phyloP scores from a whole-genome alignment of 2,888 invertebrate species.

The Elegia similella region DNA sequence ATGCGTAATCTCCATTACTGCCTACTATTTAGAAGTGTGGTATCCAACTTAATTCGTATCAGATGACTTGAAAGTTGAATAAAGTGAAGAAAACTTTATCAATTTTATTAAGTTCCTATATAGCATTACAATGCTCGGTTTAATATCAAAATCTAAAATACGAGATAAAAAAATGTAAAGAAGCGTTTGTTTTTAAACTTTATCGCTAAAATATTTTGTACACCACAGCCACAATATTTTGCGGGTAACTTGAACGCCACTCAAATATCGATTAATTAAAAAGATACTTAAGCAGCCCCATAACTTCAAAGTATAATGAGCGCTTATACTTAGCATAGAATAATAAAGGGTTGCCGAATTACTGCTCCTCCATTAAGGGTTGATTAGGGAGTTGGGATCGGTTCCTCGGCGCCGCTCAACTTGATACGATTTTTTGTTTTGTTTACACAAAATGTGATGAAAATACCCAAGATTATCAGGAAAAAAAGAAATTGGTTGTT shows the following conservation, averaged over 20 bases:
- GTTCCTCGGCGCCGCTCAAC: constrained; percentile 1
- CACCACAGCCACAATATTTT: too few species aligned
- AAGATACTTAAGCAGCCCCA: constrained; percentile 11
- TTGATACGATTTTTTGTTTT: constrained; percentile 8
- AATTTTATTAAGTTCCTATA: too few species aligned
- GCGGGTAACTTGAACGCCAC: not conserved
- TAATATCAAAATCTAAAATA: too few species aligned
- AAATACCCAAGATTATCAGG: too few species aligned
- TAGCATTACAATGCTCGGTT: too few species aligned
- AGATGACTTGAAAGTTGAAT: too few species aligned
- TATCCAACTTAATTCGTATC: too few species aligned
- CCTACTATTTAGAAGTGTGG: too few species aligned
- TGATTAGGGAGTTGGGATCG: constrained; percentile 15
- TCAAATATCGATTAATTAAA: constrained; percentile 16
- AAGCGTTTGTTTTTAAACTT: not conserved
- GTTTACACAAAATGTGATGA: not conserved
- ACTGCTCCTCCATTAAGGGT: constrained; percentile 14
- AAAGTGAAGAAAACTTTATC: too few species aligned
- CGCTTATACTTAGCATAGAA: constrained; percentile 4
- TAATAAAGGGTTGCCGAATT: constrained; percentile 16
- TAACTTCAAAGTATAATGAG: constrained; percentile 16
- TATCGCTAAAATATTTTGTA: not conserved
- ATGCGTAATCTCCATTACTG: too few species aligned
- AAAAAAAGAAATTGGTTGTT: too few species aligned
- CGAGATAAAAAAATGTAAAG: too few species aligned